Conservation (phyloP, 2,113 vertebrate species). For the Zosterops borbonicus region DNA sequence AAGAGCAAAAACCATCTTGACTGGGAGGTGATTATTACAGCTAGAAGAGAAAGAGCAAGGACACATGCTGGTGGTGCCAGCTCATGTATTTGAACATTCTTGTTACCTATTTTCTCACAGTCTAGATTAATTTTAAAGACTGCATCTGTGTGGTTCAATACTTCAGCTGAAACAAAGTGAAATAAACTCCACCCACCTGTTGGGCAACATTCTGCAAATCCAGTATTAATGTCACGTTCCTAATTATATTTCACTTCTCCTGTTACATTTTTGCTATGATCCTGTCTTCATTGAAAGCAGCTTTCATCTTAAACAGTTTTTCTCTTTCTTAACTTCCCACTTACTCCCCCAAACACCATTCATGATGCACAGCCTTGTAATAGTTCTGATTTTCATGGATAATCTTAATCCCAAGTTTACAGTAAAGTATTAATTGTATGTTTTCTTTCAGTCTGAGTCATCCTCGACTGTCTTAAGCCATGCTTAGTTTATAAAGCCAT, state of each 20-base stretch:
- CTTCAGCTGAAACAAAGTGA: slow-evolving; percentile 18
- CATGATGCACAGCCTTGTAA: not conserved
- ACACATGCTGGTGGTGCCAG: not conserved
- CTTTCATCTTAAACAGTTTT: slow-evolving; percentile 8
- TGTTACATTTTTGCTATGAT: slow-evolving; percentile 40
- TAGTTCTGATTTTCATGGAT: not conserved
- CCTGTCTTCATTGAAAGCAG: not conserved
- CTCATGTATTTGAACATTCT: not conserved
- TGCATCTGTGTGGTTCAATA: not conserved
- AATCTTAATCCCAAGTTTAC: slow-evolving; percentile 6
- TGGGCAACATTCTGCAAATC: slow-evolving; percentile 12
- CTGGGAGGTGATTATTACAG: not conserved
- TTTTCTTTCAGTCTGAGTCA: slow-evolving; percentile 31
- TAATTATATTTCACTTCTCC: slow-evolving; percentile 44
- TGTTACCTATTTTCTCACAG: slow-evolving; percentile 36
- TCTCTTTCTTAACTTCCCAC: not conserved
- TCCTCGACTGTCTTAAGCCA: not conserved
- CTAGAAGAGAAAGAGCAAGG: not conserved
- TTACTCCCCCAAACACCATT: not conserved
- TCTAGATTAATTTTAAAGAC: slow-evolving; percentile 10
- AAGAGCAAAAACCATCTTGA: not conserved
- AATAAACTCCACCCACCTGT: slow-evolving; percentile 65
- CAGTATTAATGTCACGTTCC: slow-evolving; percentile 49
- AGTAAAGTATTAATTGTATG: slow-evolving; percentile 13
- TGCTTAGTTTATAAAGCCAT: slow-evolving; percentile 22